A percentile compares a stretch with the other conserved stretches of the same genome.
These are phyloP conservation scores for Pica pica DNA, from an alignment of 2,113 vertebrate species.

Conservation along the genomic window DNA sequence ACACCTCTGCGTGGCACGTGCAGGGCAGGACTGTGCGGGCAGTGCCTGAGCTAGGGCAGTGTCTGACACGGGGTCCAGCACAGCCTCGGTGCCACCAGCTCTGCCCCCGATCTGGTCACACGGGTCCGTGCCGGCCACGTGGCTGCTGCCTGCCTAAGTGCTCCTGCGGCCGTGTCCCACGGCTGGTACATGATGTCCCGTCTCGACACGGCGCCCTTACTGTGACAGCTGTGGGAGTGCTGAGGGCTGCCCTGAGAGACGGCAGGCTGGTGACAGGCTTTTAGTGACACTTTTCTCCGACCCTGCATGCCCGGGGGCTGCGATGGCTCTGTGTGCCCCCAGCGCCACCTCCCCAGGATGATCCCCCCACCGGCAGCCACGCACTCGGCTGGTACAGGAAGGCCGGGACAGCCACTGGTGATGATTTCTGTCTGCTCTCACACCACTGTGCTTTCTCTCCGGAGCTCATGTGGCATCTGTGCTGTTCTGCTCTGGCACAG, in stretches of 20 bases:
- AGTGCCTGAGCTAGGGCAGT: neutral
- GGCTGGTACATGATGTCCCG: fast-evolving
- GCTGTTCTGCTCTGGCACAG: neutral
- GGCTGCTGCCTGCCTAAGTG: fast-evolving
- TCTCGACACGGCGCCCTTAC: fast-evolving
- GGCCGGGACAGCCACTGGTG: neutral
- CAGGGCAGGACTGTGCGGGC: fast-evolving
- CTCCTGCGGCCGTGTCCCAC: fast-evolving
- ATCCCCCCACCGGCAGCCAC: neutral
- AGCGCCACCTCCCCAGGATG: fast-evolving
- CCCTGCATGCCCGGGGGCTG: fast-evolving
- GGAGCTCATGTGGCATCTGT: fast-evolving
- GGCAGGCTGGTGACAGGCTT: neutral
- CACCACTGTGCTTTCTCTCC: neutral
- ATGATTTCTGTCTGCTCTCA: neutral
- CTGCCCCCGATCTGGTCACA: fast-evolving
- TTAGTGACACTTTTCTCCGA: neutral
- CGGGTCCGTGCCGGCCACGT: fast-evolving
- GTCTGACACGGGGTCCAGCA: fast-evolving
- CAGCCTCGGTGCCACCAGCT: fast-evolving
- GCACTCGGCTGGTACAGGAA: neutral
- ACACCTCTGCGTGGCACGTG: fast-evolving
- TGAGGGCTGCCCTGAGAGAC: neutral
- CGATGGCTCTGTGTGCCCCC: fast-evolving
- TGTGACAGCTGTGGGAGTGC: fast-evolving